phyloP scores from a whole-genome alignment of 2,797 vertebrate species.

The Delichon dasypus region DNA sequence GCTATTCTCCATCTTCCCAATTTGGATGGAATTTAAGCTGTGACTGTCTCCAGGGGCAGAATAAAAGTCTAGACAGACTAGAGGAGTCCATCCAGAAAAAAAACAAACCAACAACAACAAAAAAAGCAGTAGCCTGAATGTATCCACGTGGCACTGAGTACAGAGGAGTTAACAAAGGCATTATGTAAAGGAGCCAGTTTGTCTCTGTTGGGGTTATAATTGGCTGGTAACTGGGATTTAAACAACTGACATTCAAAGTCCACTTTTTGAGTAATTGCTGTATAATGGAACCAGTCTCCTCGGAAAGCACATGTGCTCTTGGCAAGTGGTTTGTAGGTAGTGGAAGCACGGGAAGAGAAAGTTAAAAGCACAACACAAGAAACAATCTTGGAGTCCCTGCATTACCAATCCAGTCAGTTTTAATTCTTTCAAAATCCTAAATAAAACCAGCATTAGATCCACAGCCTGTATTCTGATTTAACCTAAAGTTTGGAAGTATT shows the following conservation, averaged over 20 bases:
- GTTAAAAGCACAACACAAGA: neutral
- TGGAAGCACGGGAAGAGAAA: neutral
- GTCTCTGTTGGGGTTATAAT: conserved; percentile 47
- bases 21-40: conserved; percentile 43
- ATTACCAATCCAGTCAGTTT: neutral
- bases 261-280: conserved; percentile 32
- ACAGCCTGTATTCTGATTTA: neutral
- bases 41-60: conserved; percentile 37
- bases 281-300: neutral
- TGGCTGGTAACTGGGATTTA: conserved; percentile 41
- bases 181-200: conserved; percentile 58
- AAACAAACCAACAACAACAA: neutral
- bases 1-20: neutral
- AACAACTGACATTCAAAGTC: conserved; percentile 42
- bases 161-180: conserved; percentile 52
- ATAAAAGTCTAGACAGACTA: conserved; percentile 47
- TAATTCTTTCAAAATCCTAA: neutral
- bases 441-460: neutral
- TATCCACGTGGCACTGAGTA: conserved; percentile 41
- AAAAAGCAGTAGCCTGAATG: conserved; percentile 47
- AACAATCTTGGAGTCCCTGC: neutral
- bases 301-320: neutral
- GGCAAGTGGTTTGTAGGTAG: neutral
- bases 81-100: conserved; percentile 41
- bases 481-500: neutral